phyloP scores from a whole-genome alignment of 2,888 invertebrate genomes.

The Sesia bembeciformis region DNA sequence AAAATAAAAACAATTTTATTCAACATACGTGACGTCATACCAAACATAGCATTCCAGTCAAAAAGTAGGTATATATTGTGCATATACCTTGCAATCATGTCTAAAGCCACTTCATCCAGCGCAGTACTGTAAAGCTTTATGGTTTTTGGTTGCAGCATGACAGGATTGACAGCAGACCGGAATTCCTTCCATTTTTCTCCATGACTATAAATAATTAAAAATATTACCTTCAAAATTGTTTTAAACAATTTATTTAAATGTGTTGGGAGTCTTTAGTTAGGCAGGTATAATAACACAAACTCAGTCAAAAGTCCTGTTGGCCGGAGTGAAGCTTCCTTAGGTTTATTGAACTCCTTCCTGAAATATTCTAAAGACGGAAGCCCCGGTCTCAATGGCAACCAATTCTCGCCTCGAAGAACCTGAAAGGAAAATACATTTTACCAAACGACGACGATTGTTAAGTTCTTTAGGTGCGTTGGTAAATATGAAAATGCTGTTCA shows the following conservation, averaged over 20 bases:
- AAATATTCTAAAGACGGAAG: not conserved
- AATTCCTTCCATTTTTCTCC: slow-evolving; percentile 82
- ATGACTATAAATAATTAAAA: slow-evolving; percentile 58
- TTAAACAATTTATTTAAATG: too few species aligned
- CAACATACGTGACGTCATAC: not conserved
- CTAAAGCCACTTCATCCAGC: slow-evolving; percentile 75
- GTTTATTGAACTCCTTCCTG: not conserved
- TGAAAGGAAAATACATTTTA: not conserved
- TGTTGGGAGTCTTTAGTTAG: too few species aligned
- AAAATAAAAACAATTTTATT: not conserved
- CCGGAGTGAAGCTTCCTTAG: not conserved
- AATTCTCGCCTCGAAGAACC: not conserved
- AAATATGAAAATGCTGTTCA: too few species aligned
- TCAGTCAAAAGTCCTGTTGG: not conserved
- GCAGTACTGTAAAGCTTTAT: slow-evolving; percentile 76
- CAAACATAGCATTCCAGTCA: not conserved
- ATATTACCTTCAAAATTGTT: too few species aligned
- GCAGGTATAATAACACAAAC: not conserved
- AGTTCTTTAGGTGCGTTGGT: too few species aligned
- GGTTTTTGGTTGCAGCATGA: slow-evolving; percentile 79
- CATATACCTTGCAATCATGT: slow-evolving; percentile 70
- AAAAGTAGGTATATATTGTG: too few species aligned
- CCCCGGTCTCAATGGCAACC: not conserved
- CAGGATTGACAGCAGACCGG: slow-evolving; percentile 79
- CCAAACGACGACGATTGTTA: too few species aligned